These are phyloP conservation scores for Natrix natrix DNA, from an alignment of 2,797 vertebrate genomes.

Conservation along the genomic window DNA sequence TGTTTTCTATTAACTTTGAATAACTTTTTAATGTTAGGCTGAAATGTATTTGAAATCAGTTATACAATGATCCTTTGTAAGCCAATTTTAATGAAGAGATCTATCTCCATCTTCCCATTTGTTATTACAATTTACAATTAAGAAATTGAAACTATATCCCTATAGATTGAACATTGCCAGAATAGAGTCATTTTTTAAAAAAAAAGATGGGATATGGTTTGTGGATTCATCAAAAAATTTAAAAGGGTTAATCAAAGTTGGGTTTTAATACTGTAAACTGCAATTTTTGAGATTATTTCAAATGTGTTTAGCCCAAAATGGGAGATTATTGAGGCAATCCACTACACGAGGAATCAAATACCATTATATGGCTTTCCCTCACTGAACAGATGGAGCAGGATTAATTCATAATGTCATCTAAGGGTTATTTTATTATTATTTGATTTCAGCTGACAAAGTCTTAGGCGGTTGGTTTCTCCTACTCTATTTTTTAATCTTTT, in stretches of 20 bases:
- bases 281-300: neutral
- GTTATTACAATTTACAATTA: neutral
- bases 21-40: neutral
- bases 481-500: neutral
- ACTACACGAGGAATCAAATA: neutral
- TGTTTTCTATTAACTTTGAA: neutral
- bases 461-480: neutral
- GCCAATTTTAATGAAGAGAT: neutral
- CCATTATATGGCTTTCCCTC: neutral
- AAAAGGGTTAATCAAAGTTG: neutral
- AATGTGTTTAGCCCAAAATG: neutral
- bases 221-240: neutral
- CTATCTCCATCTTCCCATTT: neutral
- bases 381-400: neutral
- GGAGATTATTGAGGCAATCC: neutral
- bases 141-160: neutral
- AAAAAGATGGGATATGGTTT: neutral
- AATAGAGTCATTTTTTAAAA: neutral
- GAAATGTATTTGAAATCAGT: neutral
- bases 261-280: neutral
- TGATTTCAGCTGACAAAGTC: neutral
- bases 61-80: neutral
- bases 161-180: neutral
- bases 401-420: neutral
- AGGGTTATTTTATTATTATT: neutral